These are phyloP conservation scores for Germaria angustata DNA, from an alignment of 2,888 invertebrate species.

Conservation along the genomic window DNA sequence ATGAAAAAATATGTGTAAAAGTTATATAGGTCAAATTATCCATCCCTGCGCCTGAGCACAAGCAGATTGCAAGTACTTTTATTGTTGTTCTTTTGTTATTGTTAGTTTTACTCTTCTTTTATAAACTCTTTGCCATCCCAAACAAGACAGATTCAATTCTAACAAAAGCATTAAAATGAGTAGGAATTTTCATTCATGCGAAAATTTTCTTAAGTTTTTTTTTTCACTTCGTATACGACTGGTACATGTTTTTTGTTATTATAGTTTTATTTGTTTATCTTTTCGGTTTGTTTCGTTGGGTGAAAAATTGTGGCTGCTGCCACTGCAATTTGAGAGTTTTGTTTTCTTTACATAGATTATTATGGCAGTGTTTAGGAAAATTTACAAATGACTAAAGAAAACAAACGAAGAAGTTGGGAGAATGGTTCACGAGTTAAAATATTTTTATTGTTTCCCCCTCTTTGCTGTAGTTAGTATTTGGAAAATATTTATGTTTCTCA, in stretches of 20 bases:
- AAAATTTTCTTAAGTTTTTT: slow-evolving; percentile 47
- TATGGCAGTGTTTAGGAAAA: slow-evolving; percentile 29
- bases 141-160: slow-evolving; percentile 20
- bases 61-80: slow-evolving; percentile 31
- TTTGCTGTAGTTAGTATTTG: neutral
- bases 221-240: slow-evolving; percentile 9
- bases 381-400: neutral
- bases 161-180: slow-evolving; percentile 35
- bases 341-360: slow-evolving; percentile 36
- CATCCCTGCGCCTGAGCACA: slow-evolving; percentile 18
- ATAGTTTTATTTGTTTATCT: slow-evolving; percentile 20
- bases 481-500: neutral
- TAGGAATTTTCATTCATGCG: slow-evolving; percentile 66
- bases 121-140: slow-evolving; percentile 15
- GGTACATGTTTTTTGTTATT: slow-evolving; percentile 3
- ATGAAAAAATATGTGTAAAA: no score
- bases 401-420: slow-evolving; percentile 53
- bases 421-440: slow-evolving; percentile 63
- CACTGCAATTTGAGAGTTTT: slow-evolving; percentile 27
- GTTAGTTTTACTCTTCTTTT: slow-evolving; percentile 49
- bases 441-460: slow-evolving; percentile 3
- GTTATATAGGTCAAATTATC: neutral
- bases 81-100: slow-evolving; percentile 34
- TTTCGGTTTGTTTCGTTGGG: slow-evolving; percentile 34
- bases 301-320: slow-evolving; percentile 39